Percentiles rank a stretch among this genome's conserved stretches.
Conservation (phyloP, 1,140 invertebrate species). For the Conus ventricosus region DNA sequence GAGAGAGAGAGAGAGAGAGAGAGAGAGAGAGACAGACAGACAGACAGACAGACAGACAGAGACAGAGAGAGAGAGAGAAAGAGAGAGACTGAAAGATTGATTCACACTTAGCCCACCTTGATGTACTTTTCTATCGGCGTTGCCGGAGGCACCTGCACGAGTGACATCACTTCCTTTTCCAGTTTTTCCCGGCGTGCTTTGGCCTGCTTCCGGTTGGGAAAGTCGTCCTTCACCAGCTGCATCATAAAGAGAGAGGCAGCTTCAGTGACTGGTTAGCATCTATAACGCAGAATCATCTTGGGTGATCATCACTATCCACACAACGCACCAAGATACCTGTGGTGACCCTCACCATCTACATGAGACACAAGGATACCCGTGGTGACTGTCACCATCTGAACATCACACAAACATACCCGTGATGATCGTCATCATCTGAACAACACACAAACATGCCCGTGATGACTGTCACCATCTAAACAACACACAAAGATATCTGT, state of each 20-base stretch:
- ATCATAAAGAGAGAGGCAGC: not conserved
- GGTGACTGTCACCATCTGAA: too few relatives aligned
- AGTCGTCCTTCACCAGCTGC: slow-evolving; percentile 65
- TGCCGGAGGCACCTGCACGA: slow-evolving; percentile 62
- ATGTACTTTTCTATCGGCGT: slow-evolving; percentile 71
- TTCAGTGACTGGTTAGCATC: not conserved
- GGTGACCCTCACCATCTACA: too few relatives aligned
- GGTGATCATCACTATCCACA: too few relatives aligned
- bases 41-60: not conserved
- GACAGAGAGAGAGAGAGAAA: not conserved
- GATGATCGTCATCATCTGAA: too few relatives aligned
- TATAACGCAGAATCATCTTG: not conserved
- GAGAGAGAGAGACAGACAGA: too few relatives aligned
- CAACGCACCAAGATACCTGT: too few relatives aligned
- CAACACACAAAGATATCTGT: too few relatives aligned
- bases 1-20: too few relatives aligned
- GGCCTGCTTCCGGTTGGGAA: slow-evolving; percentile 53
- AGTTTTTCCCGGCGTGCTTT: slow-evolving; percentile 39
- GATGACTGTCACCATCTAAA: too few relatives aligned
- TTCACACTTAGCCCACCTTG: slow-evolving; percentile 47
- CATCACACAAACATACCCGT: too few relatives aligned
- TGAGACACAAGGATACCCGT: too few relatives aligned
- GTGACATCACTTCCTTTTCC: slow-evolving; percentile 46
- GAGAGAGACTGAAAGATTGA: not conserved
- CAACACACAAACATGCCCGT: too few relatives aligned